Evolutionary conservation across 2,888 invertebrate species (phyloP).

Genomic region (Thyatira batis): DNA sequence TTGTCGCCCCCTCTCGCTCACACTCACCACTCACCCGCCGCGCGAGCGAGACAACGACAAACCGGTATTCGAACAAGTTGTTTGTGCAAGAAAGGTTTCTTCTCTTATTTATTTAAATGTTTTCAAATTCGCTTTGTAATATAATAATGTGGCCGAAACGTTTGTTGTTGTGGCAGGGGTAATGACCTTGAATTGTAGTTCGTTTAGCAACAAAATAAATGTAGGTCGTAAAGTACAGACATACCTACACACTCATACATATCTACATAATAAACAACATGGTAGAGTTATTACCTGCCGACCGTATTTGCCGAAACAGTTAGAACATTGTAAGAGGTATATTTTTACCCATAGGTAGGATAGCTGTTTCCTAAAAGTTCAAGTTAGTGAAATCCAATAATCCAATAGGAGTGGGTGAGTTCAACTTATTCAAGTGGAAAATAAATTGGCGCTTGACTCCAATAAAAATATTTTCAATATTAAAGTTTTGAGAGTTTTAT

Average conservation of each 20-base stretch:
- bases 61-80: constrained; percentile 68
- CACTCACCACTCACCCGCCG: constrained; percentile 39
- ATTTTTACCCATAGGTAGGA: not conserved
- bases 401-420: not conserved
- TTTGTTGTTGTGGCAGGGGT: constrained; percentile 63
- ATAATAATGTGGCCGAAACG: constrained; percentile 55
- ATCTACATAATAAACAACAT: constrained; percentile 24
- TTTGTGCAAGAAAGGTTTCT: constrained; percentile 75
- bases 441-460: not conserved
- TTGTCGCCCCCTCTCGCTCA: constrained; percentile 67
- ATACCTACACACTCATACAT: constrained; percentile 12
- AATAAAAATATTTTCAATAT: not conserved
- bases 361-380: no score
- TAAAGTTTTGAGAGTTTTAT: not conserved
- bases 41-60: constrained; percentile 46
- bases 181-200: constrained; percentile 66
- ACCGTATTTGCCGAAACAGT: not conserved
- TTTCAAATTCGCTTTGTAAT: constrained; percentile 73
- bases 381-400: no score
- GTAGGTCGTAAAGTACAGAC: constrained; percentile 38
- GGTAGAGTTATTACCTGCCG: not conserved
- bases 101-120: constrained; percentile 74
- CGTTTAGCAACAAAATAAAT: constrained; percentile 53
- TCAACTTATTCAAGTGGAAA: not conserved
- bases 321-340: not conserved